phyloP scores from a whole-genome alignment of 2,113 vertebrate genomes.

The Scomber scombrus region DNA sequence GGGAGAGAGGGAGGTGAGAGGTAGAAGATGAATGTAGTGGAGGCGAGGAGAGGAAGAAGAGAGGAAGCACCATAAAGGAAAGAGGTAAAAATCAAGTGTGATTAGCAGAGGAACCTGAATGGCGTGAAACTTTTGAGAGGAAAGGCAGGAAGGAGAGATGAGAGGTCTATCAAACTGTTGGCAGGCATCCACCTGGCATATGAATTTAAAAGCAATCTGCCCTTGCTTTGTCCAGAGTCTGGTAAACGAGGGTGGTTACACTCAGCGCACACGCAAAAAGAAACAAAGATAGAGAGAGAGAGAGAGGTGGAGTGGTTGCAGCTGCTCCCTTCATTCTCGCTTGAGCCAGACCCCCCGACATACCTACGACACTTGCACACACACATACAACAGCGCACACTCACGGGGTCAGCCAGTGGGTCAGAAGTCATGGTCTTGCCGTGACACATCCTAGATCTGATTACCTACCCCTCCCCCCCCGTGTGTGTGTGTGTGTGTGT shows the following conservation, averaged over 20 bases:
- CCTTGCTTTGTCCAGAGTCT: constrained; percentile 21
- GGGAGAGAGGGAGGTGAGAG: not conserved
- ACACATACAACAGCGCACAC: constrained; percentile 48
- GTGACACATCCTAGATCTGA: constrained; percentile 70
- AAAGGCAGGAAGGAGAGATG: constrained; percentile 51
- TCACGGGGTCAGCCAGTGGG: constrained; percentile 29
- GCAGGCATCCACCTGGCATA: constrained; percentile 56
- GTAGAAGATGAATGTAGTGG: constrained; percentile 25
- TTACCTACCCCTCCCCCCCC: constrained; percentile 41
- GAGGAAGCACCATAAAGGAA: constrained; percentile 17
- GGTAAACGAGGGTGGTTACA: constrained; percentile 28
- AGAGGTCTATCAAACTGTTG: constrained; percentile 55
- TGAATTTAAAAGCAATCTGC: constrained; percentile 52
- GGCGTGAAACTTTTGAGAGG: constrained; percentile 46
- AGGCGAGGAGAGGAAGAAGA: not conserved
- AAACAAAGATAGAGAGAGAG: constrained; percentile 2
- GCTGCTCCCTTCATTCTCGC: constrained; percentile 72
- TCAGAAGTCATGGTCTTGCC: constrained; percentile 58
- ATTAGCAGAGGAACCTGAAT: constrained; percentile 56
- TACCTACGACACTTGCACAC: constrained; percentile 31
- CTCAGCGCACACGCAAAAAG: constrained; percentile 28
- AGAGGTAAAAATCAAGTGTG: constrained; percentile 54
- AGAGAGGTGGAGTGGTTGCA: constrained; percentile 56
- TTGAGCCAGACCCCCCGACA: constrained; percentile 42
- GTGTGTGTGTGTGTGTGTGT: constrained; percentile 26